phyloP scores from a whole-genome alignment of 1,140 invertebrate species.

The Saccostrea echinata region DNA sequence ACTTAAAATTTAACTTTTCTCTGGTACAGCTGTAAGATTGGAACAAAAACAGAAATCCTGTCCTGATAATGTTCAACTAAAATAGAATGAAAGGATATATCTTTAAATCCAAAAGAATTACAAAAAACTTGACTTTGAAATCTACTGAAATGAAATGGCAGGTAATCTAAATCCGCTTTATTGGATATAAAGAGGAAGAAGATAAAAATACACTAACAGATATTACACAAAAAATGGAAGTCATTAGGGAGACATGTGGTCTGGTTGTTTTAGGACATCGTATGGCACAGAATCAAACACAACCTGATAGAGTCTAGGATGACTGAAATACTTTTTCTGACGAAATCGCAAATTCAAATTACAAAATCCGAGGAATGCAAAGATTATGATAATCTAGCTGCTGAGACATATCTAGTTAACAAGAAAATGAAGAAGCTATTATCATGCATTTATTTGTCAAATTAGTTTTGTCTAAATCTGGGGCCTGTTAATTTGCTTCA shows the following conservation, averaged over 20 bases:
- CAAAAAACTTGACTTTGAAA: slow-evolving; percentile 6
- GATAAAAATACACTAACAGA: background rate
- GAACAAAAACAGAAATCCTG: too few relatives aligned
- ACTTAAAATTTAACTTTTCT: too few relatives aligned
- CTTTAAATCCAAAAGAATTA: slow-evolving; percentile 8
- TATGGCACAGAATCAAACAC: background rate
- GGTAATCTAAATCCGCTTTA: slow-evolving; percentile 22
- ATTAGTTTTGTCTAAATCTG: slow-evolving; percentile 1
- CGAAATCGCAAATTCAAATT: background rate
- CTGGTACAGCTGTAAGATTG: too few relatives aligned
- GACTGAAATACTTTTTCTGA: background rate
- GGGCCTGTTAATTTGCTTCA: background rate
- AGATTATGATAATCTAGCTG: background rate
- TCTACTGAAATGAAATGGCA: background rate
- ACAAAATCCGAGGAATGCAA: background rate
- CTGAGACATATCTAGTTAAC: background rate
- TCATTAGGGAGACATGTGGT: slow-evolving; percentile 20
- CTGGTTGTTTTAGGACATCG: background rate
- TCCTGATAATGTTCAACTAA: background rate
- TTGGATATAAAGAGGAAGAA: background rate
- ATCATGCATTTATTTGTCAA: background rate
- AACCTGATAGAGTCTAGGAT: background rate
- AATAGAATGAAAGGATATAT: background rate
- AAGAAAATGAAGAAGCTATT: background rate
- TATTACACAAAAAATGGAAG: background rate